phyloP scores from a whole-genome alignment of 2,797 vertebrate genomes.

The Mycteria americana region DNA sequence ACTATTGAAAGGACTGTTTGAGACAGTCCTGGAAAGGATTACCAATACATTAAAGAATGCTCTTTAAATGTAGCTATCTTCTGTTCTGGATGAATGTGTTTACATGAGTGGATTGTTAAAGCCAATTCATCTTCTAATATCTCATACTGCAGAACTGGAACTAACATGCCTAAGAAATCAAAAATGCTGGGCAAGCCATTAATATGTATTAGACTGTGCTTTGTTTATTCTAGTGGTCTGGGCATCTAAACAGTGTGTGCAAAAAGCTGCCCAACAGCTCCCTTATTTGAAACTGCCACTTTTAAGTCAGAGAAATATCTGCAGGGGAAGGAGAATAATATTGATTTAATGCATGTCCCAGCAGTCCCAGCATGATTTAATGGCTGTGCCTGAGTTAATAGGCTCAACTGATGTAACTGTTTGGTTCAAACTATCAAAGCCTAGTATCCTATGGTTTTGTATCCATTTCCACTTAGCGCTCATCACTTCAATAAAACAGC shows the following conservation, averaged over 20 bases:
- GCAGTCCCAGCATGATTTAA: neutral
- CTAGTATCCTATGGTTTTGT: neutral
- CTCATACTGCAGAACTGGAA: neutral
- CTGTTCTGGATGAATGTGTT: neutral
- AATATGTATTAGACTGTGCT: neutral
- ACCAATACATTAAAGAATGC: neutral
- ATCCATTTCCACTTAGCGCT: neutral
- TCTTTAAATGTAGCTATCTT: neutral
- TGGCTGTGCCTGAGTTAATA: neutral
- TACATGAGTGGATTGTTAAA: neutral
- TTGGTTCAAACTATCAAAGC: neutral
- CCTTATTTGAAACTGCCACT: neutral
- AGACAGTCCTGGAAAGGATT: neutral
- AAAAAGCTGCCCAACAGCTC: neutral
- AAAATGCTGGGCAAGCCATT: neutral
- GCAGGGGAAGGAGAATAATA: neutral
- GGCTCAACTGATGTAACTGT: neutral
- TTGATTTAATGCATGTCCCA: too few relatives aligned
- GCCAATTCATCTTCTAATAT: neutral
- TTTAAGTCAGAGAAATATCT: neutral
- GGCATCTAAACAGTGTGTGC: neutral
- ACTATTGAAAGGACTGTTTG: neutral
- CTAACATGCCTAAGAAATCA: neutral
- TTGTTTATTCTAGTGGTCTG: neutral
- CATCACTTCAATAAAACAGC: neutral